phyloP scores from a whole-genome alignment of 2,797 vertebrate genomes.

The Semaprochilodus insignis region DNA sequence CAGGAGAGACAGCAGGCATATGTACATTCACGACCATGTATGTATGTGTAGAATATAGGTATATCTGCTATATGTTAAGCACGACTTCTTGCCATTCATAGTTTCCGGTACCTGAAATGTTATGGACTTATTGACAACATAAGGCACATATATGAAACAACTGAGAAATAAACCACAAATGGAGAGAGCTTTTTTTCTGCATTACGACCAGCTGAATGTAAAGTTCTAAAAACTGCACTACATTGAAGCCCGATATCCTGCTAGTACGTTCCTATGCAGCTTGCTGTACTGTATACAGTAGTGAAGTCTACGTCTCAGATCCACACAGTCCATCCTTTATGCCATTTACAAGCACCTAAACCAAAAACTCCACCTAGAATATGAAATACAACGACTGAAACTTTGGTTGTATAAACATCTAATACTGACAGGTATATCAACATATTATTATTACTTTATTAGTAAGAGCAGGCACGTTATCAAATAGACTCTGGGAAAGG shows the following conservation, averaged over 20 bases:
- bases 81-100: slow-evolving; percentile 39
- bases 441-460: slow-evolving; percentile 49
- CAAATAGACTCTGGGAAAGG: slow-evolving; percentile 56
- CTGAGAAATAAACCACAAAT: slow-evolving; percentile 49
- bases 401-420: slow-evolving; percentile 61
- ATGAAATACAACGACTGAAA: slow-evolving; percentile 46
- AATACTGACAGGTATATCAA: slow-evolving; percentile 58
- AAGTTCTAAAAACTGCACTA: slow-evolving; percentile 29
- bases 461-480: slow-evolving; percentile 59
- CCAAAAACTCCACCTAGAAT: slow-evolving; percentile 46
- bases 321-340: slow-evolving; percentile 45
- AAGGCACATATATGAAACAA: slow-evolving; percentile 81
- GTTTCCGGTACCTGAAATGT: slow-evolving; percentile 70
- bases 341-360: slow-evolving; percentile 47
- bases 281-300: slow-evolving; percentile 37
- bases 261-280: slow-evolving; percentile 16
- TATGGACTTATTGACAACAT: slow-evolving; percentile 79
- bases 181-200: slow-evolving; percentile 60
- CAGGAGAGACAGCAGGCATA: slow-evolving; percentile 47
- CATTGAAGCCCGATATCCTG: slow-evolving; percentile 5
- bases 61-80: slow-evolving; percentile 25
- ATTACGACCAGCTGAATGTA: slow-evolving; percentile 42
- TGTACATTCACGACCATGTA: slow-evolving; percentile 58
- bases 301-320: slow-evolving; percentile 29
- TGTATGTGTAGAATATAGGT: slow-evolving; percentile 30